Base-by-base conservation (phyloP, 2,888 invertebrate genomes). In the Tribolium freemani region DNA sequence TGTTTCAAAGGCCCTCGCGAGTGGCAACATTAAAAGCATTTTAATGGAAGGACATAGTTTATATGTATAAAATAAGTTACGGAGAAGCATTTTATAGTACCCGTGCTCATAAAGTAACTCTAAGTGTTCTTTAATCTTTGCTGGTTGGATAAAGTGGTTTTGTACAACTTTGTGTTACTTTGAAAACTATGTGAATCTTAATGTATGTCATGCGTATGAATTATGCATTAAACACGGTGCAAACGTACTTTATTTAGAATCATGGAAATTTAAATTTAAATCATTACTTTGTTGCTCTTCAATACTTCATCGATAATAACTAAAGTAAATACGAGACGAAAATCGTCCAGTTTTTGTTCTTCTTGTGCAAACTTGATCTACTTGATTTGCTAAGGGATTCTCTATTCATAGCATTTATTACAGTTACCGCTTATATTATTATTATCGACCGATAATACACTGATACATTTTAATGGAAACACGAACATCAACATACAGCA, bases 91-190 rank as follows among this genome's bases (percentile, higher is more conserved):
- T 45, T 58, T 38, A 44, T 58, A 58, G 44, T 20, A 20, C 57
- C 6, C 11, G 21, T 16, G 26, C 50, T 30, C 31, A 61, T 45
- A 61, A 61, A 61, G 11, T 48, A 13, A 48, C 30, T 50, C 50
- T 61, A 61, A 61, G 61, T 61, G 48, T 61, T 61, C 61, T 31
- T 61, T 56, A 66, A 66, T 53, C 44, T 66, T 64, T 38, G 38
- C 11, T 45, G 60, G 60, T 58, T 10, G 60, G 21, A 31, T 60
- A 54, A 53, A 54, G 54, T 54, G 26, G 54, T 54, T 54, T 54
- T 54, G 10, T 30, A 54, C 30, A 54, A 54, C 30, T 54, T 54
- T 31, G 54, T 54, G 21, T 6, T 26, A 54, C 38, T 38, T 38
- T 38, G 38, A 38, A 38, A 9, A 38, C 38, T 38, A 9, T 38